Conservation (phyloP, 1,140 invertebrate genomes). For the Macrotrachela quadricornifera region DNA sequence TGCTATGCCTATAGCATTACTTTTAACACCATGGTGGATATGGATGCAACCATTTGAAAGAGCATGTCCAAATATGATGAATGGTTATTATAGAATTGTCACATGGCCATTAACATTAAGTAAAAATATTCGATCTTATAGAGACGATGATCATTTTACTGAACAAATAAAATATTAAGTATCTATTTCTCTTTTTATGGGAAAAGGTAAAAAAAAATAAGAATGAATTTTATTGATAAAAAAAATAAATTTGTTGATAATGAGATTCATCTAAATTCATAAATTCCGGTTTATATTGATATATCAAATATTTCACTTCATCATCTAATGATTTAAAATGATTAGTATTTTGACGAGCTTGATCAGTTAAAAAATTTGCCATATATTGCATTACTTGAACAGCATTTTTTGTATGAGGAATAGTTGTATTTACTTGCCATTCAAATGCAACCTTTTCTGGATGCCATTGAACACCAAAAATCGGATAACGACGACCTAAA, state of each 20-base stretch:
- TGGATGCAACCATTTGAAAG: no score
- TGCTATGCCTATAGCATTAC: no score
- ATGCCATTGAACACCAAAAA: constrained; percentile 69
- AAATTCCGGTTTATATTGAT: constrained; percentile 19
- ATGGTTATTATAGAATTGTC: no score
- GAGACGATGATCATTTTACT: no score
- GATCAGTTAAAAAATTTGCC: constrained; percentile 55
- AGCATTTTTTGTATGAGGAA: constrained; percentile 44
- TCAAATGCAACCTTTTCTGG: constrained; percentile 69
- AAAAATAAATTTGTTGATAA: constrained; percentile 19
- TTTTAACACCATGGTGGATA: no score
- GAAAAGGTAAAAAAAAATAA: no score
- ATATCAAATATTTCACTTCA: constrained; percentile 18
- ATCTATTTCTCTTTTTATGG: no score
- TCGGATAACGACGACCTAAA: constrained; percentile 37
- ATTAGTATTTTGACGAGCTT: constrained; percentile 32
- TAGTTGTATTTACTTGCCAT: constrained; percentile 39
- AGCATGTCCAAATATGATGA: no score
- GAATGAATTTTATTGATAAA: not conserved
- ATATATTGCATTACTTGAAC: constrained; percentile 49
- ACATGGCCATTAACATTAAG: no score
- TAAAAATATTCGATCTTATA: no score
- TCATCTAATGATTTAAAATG: constrained; percentile 14
- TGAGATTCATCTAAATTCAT: constrained; percentile 12
- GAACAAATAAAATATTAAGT: no score